Evolutionary conservation across 2,797 vertebrate species (phyloP).

Genomic region (Xenopus petersii): DNA sequence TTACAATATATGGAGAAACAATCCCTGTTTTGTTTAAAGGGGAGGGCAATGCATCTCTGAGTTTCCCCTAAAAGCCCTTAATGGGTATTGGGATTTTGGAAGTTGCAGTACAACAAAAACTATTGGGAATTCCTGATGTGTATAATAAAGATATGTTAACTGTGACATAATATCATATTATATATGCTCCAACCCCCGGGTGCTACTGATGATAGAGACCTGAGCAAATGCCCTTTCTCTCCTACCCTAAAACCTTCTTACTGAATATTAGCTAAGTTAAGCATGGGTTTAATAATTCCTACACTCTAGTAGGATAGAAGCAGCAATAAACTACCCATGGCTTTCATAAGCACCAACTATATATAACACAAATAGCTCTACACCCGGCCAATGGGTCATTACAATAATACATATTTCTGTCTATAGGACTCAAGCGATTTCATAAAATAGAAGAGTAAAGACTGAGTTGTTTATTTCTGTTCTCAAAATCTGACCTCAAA

Average conservation of each 20-base stretch:
- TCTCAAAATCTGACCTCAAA: conserved; percentile 28
- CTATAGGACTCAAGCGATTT: conserved; percentile 31
- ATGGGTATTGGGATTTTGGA: no score
- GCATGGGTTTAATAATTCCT: neutral
- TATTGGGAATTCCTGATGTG: no score
- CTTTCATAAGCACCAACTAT: conserved; percentile 21
- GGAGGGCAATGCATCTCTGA: no score
- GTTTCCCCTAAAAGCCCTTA: no score
- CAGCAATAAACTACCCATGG: conserved; percentile 12
- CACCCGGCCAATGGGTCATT: conserved; percentile 35
- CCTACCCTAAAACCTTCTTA: neutral
- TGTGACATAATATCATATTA: no score
- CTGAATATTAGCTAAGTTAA: neutral
- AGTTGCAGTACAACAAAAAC: no score
- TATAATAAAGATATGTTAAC: no score
- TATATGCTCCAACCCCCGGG: no score
- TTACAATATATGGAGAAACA: no score
- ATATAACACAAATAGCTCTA: conserved; percentile 28
- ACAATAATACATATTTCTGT: conserved; percentile 48
- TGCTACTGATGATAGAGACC: no score
- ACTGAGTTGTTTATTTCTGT: conserved; percentile 43
- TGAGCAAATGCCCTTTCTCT: no score
- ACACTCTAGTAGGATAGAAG: neutral
- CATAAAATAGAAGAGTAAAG: conserved; percentile 25
- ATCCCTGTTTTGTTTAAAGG: no score